A percentile compares a stretch with the other conserved stretches of the same genome.
phyloP scores from a whole-genome alignment of 2,888 invertebrate species.

The Torymus aiolomorphi region DNA sequence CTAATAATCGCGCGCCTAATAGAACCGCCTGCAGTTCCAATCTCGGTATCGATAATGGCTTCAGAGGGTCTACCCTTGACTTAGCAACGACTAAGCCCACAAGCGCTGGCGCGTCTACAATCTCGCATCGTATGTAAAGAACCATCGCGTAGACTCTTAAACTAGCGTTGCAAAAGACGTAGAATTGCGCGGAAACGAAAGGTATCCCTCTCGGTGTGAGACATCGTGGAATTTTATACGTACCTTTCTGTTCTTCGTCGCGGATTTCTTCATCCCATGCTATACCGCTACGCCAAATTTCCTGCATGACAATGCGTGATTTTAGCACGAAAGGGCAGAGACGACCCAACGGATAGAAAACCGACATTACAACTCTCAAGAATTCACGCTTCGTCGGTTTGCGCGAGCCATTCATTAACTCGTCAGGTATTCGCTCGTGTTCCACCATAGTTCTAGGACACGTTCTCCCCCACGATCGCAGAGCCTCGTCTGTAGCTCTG shows the following conservation, averaged over 20 bases:
- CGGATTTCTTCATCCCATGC: background rate
- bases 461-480: background rate
- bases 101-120: background rate
- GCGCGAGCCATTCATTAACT: background rate
- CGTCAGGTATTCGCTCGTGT: background rate
- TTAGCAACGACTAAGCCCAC: background rate
- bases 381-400: constrained; percentile 21
- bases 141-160: background rate
- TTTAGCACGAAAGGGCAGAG: background rate
- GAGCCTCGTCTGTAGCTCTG: too few species aligned
- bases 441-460: constrained; percentile 12
- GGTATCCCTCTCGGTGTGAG: background rate
- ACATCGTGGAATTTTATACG: background rate
- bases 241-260: background rate
- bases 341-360: constrained; percentile 6
- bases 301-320: constrained; percentile 16
- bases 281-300: background rate
- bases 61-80: background rate
- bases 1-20: background rate
- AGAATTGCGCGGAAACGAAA: background rate
- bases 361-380: constrained; percentile 6
- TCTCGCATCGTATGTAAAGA: background rate
- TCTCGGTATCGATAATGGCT: background rate
- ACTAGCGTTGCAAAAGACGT: constrained; percentile 14
- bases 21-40: constrained; percentile 1